Conservation (phyloP, 2,113 vertebrate species). For the Butastur rufipennis region DNA sequence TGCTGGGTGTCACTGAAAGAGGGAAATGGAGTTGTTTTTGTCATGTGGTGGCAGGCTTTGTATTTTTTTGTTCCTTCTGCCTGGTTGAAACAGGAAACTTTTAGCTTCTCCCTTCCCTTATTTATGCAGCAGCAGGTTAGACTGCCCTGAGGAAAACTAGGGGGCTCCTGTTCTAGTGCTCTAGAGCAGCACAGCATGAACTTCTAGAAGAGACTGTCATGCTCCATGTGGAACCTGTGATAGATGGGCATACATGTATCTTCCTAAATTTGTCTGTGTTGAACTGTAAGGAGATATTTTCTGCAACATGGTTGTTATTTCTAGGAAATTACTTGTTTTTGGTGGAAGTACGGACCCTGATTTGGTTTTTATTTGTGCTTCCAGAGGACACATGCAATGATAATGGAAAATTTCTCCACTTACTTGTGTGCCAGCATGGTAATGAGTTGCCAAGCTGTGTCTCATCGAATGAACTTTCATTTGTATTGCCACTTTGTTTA, state of each 20-base stretch:
- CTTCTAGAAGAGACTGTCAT: not conserved
- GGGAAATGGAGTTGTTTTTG: not conserved
- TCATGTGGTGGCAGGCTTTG: not conserved
- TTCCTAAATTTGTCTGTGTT: not conserved
- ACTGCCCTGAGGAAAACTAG: not conserved
- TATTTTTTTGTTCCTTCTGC: not conserved
- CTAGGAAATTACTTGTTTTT: not conserved
- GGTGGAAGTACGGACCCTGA: not conserved
- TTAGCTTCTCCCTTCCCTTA: not conserved
- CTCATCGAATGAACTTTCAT: not conserved
- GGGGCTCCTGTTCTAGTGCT: fast-evolving
- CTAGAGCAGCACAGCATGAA: not conserved
- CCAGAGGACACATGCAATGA: fast-evolving
- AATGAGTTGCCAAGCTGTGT: fast-evolving
- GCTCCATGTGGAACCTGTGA: not conserved
- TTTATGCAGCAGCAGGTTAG: not conserved
- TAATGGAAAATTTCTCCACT: not conserved
- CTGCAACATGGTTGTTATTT: not conserved
- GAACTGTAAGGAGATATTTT: not conserved
- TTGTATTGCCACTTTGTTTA: not conserved
- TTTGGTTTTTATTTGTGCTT: not conserved
- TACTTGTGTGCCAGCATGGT: not conserved
- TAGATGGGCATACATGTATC: fast-evolving
- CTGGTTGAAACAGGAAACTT: not conserved
- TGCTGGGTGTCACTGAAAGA: not conserved